Conservation (phyloP, 2,888 invertebrate genomes). For the Prosapia bicincta region DNA sequence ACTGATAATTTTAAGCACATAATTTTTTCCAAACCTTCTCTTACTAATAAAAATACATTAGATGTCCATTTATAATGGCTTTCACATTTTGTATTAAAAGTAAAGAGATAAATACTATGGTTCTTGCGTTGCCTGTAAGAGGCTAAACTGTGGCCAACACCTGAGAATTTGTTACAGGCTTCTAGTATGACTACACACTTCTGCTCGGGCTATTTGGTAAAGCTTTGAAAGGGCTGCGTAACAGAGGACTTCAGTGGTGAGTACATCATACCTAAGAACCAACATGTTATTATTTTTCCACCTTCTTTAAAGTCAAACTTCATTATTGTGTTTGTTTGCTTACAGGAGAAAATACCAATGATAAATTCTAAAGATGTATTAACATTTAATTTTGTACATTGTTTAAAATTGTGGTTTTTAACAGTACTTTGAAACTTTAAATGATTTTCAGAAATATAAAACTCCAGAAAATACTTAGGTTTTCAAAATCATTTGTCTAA, state of each 20-base stretch:
- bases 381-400: too few species aligned
- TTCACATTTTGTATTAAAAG: too few species aligned
- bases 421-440: too few species aligned
- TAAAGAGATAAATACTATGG: not conserved
- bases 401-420: too few species aligned
- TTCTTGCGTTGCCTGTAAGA: not conserved
- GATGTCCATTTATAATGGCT: too few species aligned
- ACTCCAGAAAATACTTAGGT: too few species aligned
- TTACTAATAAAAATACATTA: too few species aligned
- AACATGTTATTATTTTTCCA: not conserved
- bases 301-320: not conserved
- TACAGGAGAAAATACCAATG: not conserved
- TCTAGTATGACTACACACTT: slow-evolving; percentile 39
- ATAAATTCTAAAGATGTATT: too few species aligned
- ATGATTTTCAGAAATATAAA: too few species aligned
- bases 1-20: too few species aligned
- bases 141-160: slow-evolving; percentile 40
- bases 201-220: not conserved
- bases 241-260: not conserved
- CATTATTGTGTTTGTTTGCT: not conserved
- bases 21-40: too few species aligned
- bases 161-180: slow-evolving; percentile 64
- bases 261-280: not conserved
- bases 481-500: too few species aligned
- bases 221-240: not conserved